Conservation (phyloP, 2,888 invertebrate genomes). For the Omphaloscelis lunosa region DNA sequence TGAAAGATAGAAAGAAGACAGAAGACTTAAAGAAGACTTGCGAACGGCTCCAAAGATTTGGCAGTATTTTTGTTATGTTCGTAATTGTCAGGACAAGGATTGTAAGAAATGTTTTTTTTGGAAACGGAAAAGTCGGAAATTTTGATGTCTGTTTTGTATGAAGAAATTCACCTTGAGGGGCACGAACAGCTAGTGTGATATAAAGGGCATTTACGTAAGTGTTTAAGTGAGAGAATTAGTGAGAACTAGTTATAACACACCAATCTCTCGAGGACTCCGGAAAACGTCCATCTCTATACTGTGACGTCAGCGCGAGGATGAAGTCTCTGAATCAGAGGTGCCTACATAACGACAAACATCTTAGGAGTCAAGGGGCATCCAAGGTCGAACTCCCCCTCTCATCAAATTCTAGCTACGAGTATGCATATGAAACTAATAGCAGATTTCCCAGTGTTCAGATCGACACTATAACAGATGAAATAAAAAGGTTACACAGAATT, state of each 20-base stretch:
- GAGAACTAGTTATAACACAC: not conserved
- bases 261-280: not conserved
- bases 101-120: not conserved
- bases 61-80: not conserved
- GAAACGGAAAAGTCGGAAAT: not conserved
- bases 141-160: not conserved
- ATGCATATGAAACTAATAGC: not conserved
- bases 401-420: not conserved
- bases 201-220: not conserved
- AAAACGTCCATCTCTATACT: conserved; percentile 2
- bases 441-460: not conserved
- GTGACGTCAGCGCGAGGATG: not conserved
- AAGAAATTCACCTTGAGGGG: not conserved
- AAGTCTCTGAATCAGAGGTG: not conserved
- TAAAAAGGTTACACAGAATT: not conserved
- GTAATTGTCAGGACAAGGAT: not conserved
- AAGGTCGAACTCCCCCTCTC: conserved; percentile 7
- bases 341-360: conserved; percentile 1
- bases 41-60: not conserved
- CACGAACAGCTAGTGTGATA: not conserved
- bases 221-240: not conserved
- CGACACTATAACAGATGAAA: not conserved
- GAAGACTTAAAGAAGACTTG: too few relatives aligned
- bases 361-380: not conserved
- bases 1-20: too few relatives aligned